phyloP scores from a whole-genome alignment of 2,113 vertebrate species.

The Anarhynchus alexandrinus region DNA sequence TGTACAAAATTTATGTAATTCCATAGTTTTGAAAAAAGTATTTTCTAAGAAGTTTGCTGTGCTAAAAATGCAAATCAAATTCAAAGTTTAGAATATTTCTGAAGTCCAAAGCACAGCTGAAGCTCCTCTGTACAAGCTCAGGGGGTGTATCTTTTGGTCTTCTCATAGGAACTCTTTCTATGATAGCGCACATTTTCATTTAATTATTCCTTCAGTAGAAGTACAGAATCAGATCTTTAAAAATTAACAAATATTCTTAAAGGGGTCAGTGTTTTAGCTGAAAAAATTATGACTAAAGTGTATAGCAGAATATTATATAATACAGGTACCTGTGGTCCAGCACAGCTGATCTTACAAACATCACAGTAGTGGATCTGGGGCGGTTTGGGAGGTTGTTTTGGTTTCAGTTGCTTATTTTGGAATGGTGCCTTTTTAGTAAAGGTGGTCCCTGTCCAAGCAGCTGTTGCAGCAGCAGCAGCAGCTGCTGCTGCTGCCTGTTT shows the following conservation, averaged over 20 bases:
- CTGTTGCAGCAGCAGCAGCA: slow-evolving; percentile 88
- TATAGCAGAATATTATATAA: slow-evolving; percentile 22
- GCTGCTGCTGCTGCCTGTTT: slow-evolving; percentile 90
- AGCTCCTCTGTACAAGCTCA: neutral
- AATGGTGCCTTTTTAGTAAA: slow-evolving; percentile 96
- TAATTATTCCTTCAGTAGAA: neutral
- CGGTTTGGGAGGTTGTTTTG: slow-evolving; percentile 95
- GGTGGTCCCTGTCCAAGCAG: slow-evolving; percentile 93
- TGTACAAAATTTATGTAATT: neutral
- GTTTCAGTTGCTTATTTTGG: slow-evolving; percentile 94
- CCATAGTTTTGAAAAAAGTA: neutral
- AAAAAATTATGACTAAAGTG: neutral
- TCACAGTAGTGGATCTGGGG: slow-evolving; percentile 99
- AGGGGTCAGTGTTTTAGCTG: neutral
- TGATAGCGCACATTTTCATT: neutral
- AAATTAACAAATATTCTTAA: neutral
- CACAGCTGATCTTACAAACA: slow-evolving; percentile 99
- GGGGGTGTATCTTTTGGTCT: neutral
- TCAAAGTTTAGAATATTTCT: neutral
- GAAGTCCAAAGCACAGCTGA: neutral
- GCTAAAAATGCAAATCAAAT: neutral
- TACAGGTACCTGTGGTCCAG: slow-evolving; percentile 90
- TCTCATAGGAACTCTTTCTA: neutral
- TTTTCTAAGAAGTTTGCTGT: neutral
- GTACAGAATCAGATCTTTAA: neutral